phyloP scores from a whole-genome alignment of 2,797 vertebrate species.

The Halcyon chelicuti region DNA sequence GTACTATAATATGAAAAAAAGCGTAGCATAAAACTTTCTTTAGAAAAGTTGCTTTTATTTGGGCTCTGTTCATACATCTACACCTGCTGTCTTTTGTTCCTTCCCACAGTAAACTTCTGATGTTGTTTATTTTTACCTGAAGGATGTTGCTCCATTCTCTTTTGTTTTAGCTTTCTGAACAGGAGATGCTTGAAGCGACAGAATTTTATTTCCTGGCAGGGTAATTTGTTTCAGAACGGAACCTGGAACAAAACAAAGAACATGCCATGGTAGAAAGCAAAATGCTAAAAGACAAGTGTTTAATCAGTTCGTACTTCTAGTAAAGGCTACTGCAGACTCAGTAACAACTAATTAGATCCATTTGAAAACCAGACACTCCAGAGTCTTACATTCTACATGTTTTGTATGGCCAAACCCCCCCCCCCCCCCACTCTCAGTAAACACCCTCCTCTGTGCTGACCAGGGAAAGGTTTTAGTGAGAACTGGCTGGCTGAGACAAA shows the following conservation, averaged over 20 bases:
- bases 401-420: neutral
- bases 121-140: slow-evolving; percentile 79
- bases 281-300: slow-evolving; percentile 33
- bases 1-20: neutral
- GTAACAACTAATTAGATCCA: neutral
- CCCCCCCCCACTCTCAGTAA: neutral
- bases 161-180: slow-evolving; percentile 74
- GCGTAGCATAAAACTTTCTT: neutral
- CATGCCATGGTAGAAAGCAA: slow-evolving; percentile 21
- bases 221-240: slow-evolving; percentile 81
- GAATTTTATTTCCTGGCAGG: slow-evolving; percentile 80
- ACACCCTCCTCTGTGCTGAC: neutral
- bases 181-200: slow-evolving; percentile 77
- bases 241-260: slow-evolving; percentile 71
- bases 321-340: neutral
- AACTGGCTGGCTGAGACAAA: neutral
- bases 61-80: neutral
- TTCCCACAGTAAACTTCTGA: slow-evolving; percentile 37
- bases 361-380: neutral
- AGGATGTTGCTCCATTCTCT: slow-evolving; percentile 77
- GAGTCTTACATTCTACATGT: neutral
- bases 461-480: neutral
- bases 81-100: neutral
- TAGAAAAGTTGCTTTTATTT: slow-evolving; percentile 32
- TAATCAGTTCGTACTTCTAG: slow-evolving; percentile 8